Base-by-base conservation (phyloP, 2,797 vertebrate species). In the Enteromius trimaculatus region DNA sequence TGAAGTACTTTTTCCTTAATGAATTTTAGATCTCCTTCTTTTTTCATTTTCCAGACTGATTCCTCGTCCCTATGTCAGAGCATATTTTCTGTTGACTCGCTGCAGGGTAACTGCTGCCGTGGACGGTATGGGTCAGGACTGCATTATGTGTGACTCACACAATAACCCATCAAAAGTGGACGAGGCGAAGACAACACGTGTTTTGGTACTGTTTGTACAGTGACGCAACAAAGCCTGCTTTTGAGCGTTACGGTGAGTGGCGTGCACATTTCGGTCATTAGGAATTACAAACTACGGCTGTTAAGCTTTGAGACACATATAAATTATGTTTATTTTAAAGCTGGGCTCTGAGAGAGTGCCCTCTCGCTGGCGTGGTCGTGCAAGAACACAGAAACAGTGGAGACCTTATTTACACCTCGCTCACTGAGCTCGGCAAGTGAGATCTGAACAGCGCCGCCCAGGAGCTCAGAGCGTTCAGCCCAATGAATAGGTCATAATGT, bases 1-100 rank as follows among this genome's bases (percentile, higher is more conserved):
- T 86, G 89, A 91, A 91, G 90, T 90, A 85, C 85, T 14, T 76
- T 49, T 93, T 89, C 90, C 93, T 93, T 92, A 94, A 94, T 94
- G 91, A 93, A 93, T 93, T 93, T 94, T 31, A 44, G 34, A 76
- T 62, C 26, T 65, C 64, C 6, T 2, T 37, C 23, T 71, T 64
- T 53, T 77, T 81, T 65, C 51, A 29, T 55, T 72, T 79, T 62
- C 76, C 70, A 55, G 71, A 49, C 29, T n/a, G 71, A 58, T 87
- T 76, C 77, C 83, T 82, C 66, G 21, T 76, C 82, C 31, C 47
- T 53, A 55, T 44, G 65, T 83, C 75, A 62, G 78, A 78, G 71
- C 29, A 51, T 29, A 78, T 83, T 51, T 78, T 58, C 55, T 78
- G 39, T 82, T 55, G 71, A 51, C 42, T 66, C 75, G 2, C 55